A percentile compares a stretch with the other conserved stretches of the same genome.
phyloP scores from a whole-genome alignment of 2,113 vertebrate species.

The Typhlomys cinereus region DNA sequence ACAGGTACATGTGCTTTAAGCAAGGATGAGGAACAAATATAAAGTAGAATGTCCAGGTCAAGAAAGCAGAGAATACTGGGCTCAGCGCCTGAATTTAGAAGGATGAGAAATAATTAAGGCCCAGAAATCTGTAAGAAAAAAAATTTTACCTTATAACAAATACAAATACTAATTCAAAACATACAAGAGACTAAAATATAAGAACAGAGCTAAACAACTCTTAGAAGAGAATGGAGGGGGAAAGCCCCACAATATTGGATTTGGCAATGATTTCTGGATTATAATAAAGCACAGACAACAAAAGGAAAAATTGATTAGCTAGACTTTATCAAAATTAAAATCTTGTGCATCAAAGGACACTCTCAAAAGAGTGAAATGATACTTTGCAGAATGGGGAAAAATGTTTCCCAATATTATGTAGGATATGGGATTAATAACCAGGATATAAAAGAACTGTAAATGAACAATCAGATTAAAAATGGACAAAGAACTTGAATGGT shows the following conservation, averaged over 20 bases:
- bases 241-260: not conserved
- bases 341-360: not conserved
- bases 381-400: not conserved
- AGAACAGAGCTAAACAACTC: not conserved
- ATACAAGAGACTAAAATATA: not conserved
- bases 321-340: constrained; percentile 30
- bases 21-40: not conserved
- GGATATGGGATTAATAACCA: not conserved
- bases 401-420: not conserved
- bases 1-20: not conserved
- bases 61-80: not conserved
- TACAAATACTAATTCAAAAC: not conserved
- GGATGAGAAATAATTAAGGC: not conserved
- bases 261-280: not conserved
- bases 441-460: not conserved
- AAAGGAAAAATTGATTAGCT: not conserved
- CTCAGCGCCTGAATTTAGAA: not conserved
- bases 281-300: not conserved
- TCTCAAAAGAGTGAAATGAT: not conserved
- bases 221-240: not conserved
- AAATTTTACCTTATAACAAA: not conserved
- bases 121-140: not conserved
- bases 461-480: not conserved
- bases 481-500: not conserved
- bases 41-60: not conserved